A percentile compares a stretch with the other conserved stretches of the same genome.
phyloP scores from a whole-genome alignment of 2,888 invertebrate species.

The Oasisia sp. region DNA sequence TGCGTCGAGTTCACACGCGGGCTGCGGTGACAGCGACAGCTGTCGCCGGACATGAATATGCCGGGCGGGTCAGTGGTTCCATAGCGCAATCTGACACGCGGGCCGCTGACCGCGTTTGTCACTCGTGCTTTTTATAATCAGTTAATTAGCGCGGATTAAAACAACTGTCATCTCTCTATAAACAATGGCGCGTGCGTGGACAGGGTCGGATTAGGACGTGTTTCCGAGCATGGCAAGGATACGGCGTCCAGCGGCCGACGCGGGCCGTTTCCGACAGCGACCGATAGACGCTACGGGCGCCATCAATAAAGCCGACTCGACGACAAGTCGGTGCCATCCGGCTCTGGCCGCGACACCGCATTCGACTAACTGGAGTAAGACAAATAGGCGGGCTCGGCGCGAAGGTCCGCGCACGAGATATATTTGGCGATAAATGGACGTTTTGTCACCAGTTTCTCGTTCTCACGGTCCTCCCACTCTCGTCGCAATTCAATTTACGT shows the following conservation, averaged over 20 bases:
- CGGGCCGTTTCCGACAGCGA: neutral
- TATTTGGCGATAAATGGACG: constrained; percentile 3
- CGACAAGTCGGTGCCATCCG: constrained; percentile 17
- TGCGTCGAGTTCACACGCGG: neutral
- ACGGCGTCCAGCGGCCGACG: neutral
- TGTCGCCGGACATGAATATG: constrained; percentile 10
- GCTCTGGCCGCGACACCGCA: neutral
- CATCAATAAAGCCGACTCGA: neutral
- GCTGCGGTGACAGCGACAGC: neutral
- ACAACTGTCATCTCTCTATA: constrained; percentile 1
- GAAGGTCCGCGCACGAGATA: neutral
- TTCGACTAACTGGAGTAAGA: constrained; percentile 13
- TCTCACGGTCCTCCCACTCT: constrained; percentile 13
- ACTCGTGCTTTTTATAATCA: neutral
- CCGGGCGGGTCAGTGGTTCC: neutral
- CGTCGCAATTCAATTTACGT: constrained; percentile 13
- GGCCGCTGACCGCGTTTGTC: neutral
- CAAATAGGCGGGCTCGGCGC: constrained; percentile 9
- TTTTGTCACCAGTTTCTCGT: constrained; percentile 13
- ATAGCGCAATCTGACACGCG: neutral
- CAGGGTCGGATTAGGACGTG: constrained; percentile 3
- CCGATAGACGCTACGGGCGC: neutral
- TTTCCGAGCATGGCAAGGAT: neutral
- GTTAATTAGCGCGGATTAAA: constrained; percentile 13
- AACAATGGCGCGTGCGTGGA: neutral